Conservation (phyloP, 2,797 vertebrate genomes). For the Acrossocheilus wenchowensis region DNA sequence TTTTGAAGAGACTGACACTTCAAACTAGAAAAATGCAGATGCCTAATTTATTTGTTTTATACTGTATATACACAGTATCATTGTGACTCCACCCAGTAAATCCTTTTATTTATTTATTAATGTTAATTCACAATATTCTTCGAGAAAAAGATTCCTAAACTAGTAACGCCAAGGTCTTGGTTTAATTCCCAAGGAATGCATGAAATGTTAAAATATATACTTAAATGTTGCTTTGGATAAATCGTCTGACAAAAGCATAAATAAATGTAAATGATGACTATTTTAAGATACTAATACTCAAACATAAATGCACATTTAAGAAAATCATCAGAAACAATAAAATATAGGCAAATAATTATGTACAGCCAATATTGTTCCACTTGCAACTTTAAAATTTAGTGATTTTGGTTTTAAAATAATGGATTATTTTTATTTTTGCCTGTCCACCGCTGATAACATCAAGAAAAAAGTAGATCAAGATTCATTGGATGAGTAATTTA, state of each 20-base stretch:
- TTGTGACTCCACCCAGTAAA: background rate
- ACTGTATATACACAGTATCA: background rate
- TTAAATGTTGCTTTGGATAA: background rate
- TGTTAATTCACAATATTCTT: background rate
- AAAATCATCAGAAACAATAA: background rate
- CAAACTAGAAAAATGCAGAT: background rate
- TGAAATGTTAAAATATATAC: background rate
- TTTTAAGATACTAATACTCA: background rate
- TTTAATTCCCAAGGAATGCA: background rate
- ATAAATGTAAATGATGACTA: background rate
- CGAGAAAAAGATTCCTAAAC: background rate
- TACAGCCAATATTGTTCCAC: background rate
- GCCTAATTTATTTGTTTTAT: background rate
- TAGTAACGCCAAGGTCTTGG: background rate
- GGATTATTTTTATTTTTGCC: background rate
- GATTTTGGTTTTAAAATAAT: background rate
- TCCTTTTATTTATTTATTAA: background rate
- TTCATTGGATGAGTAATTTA: background rate
- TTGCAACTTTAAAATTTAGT: background rate
- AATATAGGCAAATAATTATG: background rate
- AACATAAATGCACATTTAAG: background rate
- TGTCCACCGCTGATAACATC: background rate
- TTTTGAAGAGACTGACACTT: conserved; percentile 9
- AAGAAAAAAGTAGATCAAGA: background rate
- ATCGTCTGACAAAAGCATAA: background rate